Conservation (phyloP, 2,797 vertebrate genomes). For the Chaenodraco wilsoni region DNA sequence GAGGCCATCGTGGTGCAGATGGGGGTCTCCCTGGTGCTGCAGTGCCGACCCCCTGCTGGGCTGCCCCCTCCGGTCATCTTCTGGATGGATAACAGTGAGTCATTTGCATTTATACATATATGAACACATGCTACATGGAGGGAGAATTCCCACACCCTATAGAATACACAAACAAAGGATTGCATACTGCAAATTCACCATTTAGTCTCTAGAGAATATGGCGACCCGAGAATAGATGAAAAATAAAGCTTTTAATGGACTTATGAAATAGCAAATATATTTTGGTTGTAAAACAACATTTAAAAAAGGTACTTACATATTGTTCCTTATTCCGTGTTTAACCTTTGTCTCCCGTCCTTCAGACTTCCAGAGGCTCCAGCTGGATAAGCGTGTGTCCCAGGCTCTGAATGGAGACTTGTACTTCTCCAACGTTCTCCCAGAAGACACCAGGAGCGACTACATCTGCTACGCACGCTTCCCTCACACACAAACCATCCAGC, state of each 20-base stretch:
- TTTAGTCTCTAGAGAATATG: neutral
- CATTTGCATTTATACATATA: neutral
- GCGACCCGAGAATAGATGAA: neutral
- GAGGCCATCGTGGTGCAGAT: constrained; percentile 88
- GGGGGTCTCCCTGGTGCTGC: constrained; percentile 90
- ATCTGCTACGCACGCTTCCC: constrained; percentile 99
- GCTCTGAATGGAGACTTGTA: constrained; percentile 95
- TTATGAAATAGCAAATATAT: too few species aligned
- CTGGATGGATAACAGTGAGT: constrained; percentile 99
- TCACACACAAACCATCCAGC: constrained; percentile 97
- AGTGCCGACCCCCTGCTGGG: constrained; percentile 92
- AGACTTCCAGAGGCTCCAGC: constrained; percentile 93
- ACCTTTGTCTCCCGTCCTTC: neutral
- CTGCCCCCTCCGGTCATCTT: constrained; percentile 96
- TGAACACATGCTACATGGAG: neutral
- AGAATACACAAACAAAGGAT: neutral
- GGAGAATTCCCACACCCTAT: neutral
- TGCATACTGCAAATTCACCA: neutral
- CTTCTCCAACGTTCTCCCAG: constrained; percentile 92
- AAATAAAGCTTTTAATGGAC: too few species aligned
- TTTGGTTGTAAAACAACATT: too few species aligned
- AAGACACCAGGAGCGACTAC: constrained; percentile 94
- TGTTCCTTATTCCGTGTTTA: neutral
- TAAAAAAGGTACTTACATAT: too few species aligned
- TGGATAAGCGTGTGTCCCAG: constrained; percentile 92